These are phyloP conservation scores for Lynx canadensis DNA, from an alignment of 2,113 vertebrate species.

Conservation along the genomic window DNA sequence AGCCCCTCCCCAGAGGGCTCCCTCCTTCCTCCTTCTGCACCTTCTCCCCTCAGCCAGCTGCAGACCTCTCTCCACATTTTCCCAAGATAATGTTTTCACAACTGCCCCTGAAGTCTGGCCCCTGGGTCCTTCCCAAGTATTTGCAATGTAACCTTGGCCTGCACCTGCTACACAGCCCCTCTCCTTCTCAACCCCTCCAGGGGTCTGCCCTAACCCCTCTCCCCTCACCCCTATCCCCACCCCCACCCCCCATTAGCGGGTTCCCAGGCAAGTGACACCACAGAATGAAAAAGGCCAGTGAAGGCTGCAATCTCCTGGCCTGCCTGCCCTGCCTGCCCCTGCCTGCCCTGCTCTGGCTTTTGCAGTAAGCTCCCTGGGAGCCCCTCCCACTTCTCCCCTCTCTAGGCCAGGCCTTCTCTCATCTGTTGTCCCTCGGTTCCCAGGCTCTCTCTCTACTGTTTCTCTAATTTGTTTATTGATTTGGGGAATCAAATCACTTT, in stretches of 20 bases:
- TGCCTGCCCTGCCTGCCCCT: neutral
- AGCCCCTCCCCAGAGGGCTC: neutral
- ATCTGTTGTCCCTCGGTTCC: conserved; percentile 41
- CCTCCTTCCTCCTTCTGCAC: neutral
- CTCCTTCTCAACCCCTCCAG: neutral
- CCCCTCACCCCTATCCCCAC: neutral
- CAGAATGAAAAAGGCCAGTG: neutral
- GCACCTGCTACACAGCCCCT: conserved; percentile 56
- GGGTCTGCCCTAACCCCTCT: neutral
- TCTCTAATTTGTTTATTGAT: conserved; percentile 65
- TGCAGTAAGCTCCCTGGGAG: neutral
- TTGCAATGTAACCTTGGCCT: neutral
- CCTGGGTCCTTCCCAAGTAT: neutral
- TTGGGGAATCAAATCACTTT: conserved; percentile 71
- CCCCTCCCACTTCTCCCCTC: neutral
- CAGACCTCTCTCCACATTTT: neutral
- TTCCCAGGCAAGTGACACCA: conserved; percentile 33
- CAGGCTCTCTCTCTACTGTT: conserved; percentile 26
- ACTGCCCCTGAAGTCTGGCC: conserved; percentile 12
- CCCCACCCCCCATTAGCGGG: conserved; percentile 51
- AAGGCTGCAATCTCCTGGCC: neutral
- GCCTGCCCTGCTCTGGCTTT: neutral
- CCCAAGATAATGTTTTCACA: neutral
- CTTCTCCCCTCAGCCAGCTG: conserved; percentile 58
- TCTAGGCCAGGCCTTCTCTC: neutral